phyloP scores from a whole-genome alignment of 2,888 invertebrate species.

The Ophion slaviceki region DNA sequence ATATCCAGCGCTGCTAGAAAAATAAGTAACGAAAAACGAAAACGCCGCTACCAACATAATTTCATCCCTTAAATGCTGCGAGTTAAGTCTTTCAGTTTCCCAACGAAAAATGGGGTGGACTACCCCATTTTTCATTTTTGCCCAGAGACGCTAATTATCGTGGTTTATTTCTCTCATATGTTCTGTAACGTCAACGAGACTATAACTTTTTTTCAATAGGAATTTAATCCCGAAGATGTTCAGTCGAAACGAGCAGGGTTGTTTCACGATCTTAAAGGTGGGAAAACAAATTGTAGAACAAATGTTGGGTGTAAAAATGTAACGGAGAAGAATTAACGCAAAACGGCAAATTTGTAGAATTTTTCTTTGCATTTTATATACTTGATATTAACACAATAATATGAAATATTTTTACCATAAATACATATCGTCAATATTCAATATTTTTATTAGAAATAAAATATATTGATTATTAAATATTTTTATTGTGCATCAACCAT shows the following conservation, averaged over 20 bases:
- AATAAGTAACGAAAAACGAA: neutral
- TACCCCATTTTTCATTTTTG: neutral
- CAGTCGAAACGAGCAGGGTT: neutral
- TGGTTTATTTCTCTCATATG: neutral
- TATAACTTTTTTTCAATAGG: neutral
- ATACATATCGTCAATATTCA: too few relatives aligned
- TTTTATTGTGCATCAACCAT: too few relatives aligned
- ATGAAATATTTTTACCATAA: too few relatives aligned
- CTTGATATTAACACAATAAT: neutral
- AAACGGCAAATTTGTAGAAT: neutral
- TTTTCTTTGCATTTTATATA: neutral
- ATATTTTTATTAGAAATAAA: too few relatives aligned
- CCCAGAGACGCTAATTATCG: neutral
- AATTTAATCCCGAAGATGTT: neutral
- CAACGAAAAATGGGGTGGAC: neutral
- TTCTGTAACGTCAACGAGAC: neutral
- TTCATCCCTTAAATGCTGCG: slow-evolving; percentile 4
- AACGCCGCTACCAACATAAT: neutral
- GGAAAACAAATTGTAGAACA: neutral
- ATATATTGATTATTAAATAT: too few relatives aligned
- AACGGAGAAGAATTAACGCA: neutral
- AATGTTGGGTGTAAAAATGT: neutral
- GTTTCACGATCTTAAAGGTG: neutral
- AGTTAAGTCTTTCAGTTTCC: slow-evolving; percentile 1
- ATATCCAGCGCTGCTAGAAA: slow-evolving; percentile 1